phyloP scores from a whole-genome alignment of 2,888 invertebrate genomes.

The Chloroclystis v-ata region DNA sequence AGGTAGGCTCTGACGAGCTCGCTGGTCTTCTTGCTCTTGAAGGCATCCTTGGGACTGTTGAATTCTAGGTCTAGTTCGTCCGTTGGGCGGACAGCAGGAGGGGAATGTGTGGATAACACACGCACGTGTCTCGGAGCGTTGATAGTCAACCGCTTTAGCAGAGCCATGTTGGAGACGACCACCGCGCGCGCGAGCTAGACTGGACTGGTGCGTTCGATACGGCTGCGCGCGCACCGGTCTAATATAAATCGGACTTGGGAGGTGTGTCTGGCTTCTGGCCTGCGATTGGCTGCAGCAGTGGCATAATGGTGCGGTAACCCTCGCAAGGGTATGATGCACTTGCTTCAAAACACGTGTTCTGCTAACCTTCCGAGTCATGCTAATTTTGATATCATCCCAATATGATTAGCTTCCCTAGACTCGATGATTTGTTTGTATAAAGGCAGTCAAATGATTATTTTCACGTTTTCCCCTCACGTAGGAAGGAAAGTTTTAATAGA shows the following conservation, averaged over 20 bases:
- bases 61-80: slow-evolving; percentile 92
- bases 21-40: slow-evolving; percentile 95
- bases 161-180: slow-evolving; percentile 58
- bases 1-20: slow-evolving; percentile 93
- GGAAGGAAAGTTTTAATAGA: too few species aligned
- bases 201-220: slow-evolving; percentile 62
- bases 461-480: too few species aligned
- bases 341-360: slow-evolving; percentile 19
- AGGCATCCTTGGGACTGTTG: slow-evolving; percentile 92
- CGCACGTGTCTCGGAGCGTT: slow-evolving; percentile 58
- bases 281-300: slow-evolving; percentile 50
- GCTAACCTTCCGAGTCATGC: not conserved
- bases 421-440: too few species aligned
- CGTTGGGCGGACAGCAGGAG: slow-evolving; percentile 26
- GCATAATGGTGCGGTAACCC: slow-evolving; percentile 24
- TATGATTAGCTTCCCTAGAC: too few species aligned
- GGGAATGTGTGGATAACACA: slow-evolving; percentile 45
- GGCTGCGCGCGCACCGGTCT: slow-evolving; percentile 69
- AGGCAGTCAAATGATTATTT: too few species aligned
- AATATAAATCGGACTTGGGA: slow-evolving; percentile 59
- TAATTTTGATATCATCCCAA: too few species aligned
- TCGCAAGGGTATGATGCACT: slow-evolving; percentile 28
- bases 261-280: slow-evolving; percentile 60
- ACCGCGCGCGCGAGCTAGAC: slow-evolving; percentile 57
- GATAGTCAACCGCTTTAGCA: slow-evolving; percentile 64